phyloP scores from a whole-genome alignment of 2,113 vertebrate genomes.

The Nerophis ophidion region DNA sequence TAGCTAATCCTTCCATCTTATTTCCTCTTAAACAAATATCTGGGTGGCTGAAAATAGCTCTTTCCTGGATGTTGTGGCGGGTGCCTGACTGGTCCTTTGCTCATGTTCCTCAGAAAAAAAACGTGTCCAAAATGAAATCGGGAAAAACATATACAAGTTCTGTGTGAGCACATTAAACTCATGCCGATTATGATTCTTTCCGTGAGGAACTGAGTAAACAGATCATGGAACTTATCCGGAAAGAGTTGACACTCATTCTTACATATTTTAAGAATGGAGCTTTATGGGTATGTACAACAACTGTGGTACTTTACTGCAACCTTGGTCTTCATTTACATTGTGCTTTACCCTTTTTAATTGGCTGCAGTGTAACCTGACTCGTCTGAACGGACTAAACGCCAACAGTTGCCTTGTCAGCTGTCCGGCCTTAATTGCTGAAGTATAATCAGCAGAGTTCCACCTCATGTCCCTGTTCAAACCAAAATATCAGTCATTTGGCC shows the following conservation, averaged over 20 bases:
- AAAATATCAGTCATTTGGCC: conserved; percentile 39
- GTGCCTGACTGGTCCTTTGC: conserved; percentile 44
- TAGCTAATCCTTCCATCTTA: conserved; percentile 18
- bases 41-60: conserved; percentile 54
- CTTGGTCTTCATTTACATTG: conserved; percentile 27
- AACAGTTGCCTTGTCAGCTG: conserved; percentile 21
- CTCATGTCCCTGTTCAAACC: conserved; percentile 39
- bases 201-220: conserved; percentile 62
- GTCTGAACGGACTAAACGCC: conserved; percentile 14
- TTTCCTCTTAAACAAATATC: conserved; percentile 61
- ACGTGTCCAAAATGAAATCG: conserved; percentile 17
- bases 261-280: conserved; percentile 37
- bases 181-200: conserved; percentile 51
- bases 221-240: conserved; percentile 60
- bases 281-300: conserved; percentile 25
- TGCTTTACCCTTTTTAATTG: conserved; percentile 9
- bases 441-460: conserved; percentile 7
- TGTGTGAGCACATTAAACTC: conserved; percentile 32
- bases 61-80: conserved; percentile 59
- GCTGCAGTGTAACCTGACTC: conserved; percentile 6
- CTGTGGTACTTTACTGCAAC: conserved; percentile 11
- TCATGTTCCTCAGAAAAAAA: conserved; percentile 47
- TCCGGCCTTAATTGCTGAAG: conserved; percentile 12
- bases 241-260: conserved; percentile 48
- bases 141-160: conserved; percentile 37